Percentiles rank a stretch among this genome's conserved stretches.
Conservation (phyloP, 2,888 invertebrate species). For the Meliscaeva auricollis region DNA sequence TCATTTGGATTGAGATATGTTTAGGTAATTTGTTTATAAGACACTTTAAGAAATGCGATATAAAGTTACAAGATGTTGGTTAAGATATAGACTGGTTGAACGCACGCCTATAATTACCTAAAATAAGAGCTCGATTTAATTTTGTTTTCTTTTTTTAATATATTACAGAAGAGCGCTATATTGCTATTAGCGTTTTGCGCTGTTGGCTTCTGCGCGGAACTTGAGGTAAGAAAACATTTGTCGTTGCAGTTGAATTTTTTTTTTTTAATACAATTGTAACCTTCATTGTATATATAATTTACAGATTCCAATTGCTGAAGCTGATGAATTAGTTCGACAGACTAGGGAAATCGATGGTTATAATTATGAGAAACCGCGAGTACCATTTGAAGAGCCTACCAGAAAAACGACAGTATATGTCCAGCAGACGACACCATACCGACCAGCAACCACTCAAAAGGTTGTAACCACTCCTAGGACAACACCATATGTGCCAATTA, state of each 20-base stretch:
- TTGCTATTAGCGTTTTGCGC: constrained; percentile 82
- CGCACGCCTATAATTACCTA: too few relatives aligned
- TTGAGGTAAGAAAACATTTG: constrained; percentile 39
- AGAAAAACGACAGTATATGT: constrained; percentile 49
- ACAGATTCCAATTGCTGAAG: constrained; percentile 42
- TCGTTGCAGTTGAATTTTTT: too few relatives aligned
- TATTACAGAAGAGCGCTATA: constrained; percentile 82
- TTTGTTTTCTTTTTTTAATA: too few relatives aligned
- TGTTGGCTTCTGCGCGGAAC: constrained; percentile 45
- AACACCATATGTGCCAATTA: constrained; percentile 67
- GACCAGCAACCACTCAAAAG: constrained; percentile 54
- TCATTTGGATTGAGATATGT: constrained; percentile 10
- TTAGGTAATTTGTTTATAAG: background rate
- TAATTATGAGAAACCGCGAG: constrained; percentile 79
- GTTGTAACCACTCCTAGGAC: constrained; percentile 30
- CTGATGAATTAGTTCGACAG: constrained; percentile 75
- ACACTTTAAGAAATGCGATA: background rate
- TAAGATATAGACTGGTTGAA: background rate
- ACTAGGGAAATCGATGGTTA: constrained; percentile 81
- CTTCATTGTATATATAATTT: background rate
- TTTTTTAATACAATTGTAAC: background rate
- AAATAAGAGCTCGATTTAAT: too few relatives aligned
- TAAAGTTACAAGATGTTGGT: constrained; percentile 15
- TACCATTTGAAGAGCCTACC: constrained; percentile 79
- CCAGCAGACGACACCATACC: constrained; percentile 43